Evolutionary conservation across 2,888 invertebrate genomes (phyloP).

Genomic region (Nasonovia ribisnigri): DNA sequence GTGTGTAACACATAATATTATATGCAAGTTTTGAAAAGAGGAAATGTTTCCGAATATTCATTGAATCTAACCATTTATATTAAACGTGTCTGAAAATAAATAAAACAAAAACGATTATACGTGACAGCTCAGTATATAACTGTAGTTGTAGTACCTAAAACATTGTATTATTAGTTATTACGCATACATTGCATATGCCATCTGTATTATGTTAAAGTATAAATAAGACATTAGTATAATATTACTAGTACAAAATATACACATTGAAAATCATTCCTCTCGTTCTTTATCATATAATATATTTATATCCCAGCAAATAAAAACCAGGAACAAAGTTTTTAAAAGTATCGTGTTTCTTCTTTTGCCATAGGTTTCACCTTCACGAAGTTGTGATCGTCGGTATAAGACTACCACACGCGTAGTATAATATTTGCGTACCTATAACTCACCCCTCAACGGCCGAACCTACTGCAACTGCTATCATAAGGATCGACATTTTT

Average conservation of each 20-base stretch:
- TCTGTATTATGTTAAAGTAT: neutral
- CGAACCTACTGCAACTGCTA: too few species aligned
- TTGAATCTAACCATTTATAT: neutral
- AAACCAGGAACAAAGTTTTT: neutral
- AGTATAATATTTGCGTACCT: too few species aligned
- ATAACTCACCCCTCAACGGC: too few species aligned
- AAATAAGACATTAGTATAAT: neutral
- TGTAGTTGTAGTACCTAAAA: neutral
- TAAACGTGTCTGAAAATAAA: neutral
- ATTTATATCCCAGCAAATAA: neutral
- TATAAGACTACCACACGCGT: too few species aligned
- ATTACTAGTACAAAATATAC: neutral
- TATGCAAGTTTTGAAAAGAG: neutral
- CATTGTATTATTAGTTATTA: neutral
- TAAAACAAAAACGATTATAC: neutral
- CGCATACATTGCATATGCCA: neutral
- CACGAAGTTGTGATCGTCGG: too few species aligned
- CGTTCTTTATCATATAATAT: neutral
- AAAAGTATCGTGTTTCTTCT: neutral
- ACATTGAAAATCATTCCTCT: neutral
- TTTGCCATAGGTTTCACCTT: neutral
- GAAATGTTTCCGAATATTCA: neutral
- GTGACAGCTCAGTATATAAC: neutral
- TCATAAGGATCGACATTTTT: too few species aligned
- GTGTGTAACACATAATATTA: neutral